Evolutionary conservation across 1,140 invertebrate genomes (phyloP).

Genomic region (Aphelenchoides besseyi): DNA sequence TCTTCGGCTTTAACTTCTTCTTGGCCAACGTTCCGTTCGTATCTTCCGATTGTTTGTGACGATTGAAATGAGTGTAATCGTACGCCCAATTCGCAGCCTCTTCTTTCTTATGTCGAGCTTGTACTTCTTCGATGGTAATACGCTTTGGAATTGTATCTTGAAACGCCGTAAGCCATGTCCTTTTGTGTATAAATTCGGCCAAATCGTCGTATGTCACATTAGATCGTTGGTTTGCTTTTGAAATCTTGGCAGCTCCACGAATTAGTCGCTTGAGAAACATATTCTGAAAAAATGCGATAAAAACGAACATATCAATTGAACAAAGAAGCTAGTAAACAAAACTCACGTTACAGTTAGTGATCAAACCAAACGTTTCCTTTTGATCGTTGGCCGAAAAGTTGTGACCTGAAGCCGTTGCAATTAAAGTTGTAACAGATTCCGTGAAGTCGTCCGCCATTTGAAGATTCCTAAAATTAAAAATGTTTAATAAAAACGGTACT

Average conservation of each 20-base stretch:
- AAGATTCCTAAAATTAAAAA: no score
- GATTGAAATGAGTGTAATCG: constrained; percentile 10
- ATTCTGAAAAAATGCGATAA: constrained; percentile 4
- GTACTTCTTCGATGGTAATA: background rate
- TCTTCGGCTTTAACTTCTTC: constrained; percentile 10
- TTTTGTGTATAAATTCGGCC: background rate
- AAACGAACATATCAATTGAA: background rate
- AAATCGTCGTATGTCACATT: background rate
- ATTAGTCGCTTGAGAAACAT: background rate
- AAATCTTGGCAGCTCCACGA: background rate
- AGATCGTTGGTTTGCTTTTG: background rate
- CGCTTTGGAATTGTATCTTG: background rate
- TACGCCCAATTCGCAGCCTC: background rate
- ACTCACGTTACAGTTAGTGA: background rate
- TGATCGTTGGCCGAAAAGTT: background rate
- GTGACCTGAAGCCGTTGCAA: background rate
- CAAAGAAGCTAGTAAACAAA: no score
- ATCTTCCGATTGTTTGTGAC: background rate
- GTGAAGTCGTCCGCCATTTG: background rate
- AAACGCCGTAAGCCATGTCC: background rate
- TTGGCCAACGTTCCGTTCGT: background rate
- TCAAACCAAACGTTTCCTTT: background rate
- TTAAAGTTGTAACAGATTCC: background rate
- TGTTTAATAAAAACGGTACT: no score
- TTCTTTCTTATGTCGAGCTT: background rate